Conservation (phyloP, 2,888 invertebrate genomes). For the Leptinotarsa rubiginosa region DNA sequence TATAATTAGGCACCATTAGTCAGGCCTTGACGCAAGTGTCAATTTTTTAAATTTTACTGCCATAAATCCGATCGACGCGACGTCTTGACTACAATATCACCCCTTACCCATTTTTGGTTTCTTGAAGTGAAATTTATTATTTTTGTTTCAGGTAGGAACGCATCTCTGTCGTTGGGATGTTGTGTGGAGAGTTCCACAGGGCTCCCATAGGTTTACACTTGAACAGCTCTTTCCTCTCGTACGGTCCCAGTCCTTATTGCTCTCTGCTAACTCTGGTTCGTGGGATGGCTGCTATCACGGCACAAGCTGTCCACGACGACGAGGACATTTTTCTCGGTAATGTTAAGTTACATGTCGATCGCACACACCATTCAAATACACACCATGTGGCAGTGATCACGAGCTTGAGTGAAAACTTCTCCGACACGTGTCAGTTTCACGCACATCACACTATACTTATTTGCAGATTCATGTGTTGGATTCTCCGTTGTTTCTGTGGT, state of each 20-base stretch:
- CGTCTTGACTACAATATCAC: not conserved
- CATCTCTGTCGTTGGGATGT: constrained; percentile 66
- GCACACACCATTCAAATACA: not conserved
- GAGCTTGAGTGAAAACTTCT: not conserved
- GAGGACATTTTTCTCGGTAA: constrained; percentile 77
- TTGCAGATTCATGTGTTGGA: not conserved
- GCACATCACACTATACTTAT: not conserved
- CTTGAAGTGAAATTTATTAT: constrained; percentile 20
- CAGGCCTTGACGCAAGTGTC: too few species aligned
- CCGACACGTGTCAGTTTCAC: not conserved
- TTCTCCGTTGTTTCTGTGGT: too few species aligned
- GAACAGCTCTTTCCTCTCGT: constrained; percentile 63
- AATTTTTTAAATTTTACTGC: too few species aligned
- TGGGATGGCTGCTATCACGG: constrained; percentile 71
- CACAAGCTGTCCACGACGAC: constrained; percentile 69
- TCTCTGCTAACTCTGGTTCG: constrained; percentile 72
- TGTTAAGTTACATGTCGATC: constrained; percentile 50
- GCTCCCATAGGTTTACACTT: constrained; percentile 66
- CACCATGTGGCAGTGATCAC: not conserved
- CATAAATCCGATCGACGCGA: too few species aligned
- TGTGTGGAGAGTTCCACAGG: constrained; percentile 69
- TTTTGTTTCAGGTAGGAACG: constrained; percentile 61
- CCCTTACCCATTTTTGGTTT: not conserved
- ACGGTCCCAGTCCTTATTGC: constrained; percentile 70
- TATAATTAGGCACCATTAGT: too few species aligned